phyloP scores from a whole-genome alignment of 1,140 invertebrate genomes.

The Cephus cinctus region DNA sequence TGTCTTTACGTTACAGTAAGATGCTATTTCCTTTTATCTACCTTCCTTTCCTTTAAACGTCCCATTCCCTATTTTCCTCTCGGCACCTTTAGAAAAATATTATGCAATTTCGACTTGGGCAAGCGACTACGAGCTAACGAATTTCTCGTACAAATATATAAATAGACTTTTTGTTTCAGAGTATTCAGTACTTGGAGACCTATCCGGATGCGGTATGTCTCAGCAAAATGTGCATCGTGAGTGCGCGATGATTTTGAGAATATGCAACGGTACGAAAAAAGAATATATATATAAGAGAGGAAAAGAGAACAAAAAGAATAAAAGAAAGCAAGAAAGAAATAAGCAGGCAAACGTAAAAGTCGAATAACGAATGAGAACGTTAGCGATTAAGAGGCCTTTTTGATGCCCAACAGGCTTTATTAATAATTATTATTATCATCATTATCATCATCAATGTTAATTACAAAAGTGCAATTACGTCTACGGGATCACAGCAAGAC shows the following conservation, averaged over 20 bases:
- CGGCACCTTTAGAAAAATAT: conserved; percentile 38
- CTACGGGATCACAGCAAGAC: conserved; percentile 39
- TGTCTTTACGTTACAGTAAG: too few species aligned
- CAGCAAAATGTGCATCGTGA: conserved; percentile 10
- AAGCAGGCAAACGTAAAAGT: conserved; percentile 1
- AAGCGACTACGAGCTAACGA: background rate
- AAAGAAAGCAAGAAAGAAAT: too few species aligned
- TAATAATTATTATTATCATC: too few species aligned
- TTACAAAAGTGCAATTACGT: conserved; percentile 19
- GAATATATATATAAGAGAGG: too few species aligned
- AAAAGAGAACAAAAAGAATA: too few species aligned
- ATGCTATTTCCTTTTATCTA: background rate
- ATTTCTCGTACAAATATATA: conserved; percentile 21
- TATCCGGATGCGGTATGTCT: too few species aligned
- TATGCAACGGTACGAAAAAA: too few species aligned
- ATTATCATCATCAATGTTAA: background rate
- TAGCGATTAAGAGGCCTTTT: too few species aligned
- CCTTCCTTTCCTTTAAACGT: too few species aligned
- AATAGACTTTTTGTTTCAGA: conserved; percentile 24
- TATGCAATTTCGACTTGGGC: conserved; percentile 27
- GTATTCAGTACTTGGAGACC: conserved; percentile 22
- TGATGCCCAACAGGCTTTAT: background rate
- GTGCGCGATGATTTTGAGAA: conserved; percentile 12
- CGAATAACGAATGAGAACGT: conserved; percentile 1
- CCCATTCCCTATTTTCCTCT: conserved; percentile 7